phyloP scores from a whole-genome alignment of 2,113 vertebrate species.

The Onychostoma macrolepis region DNA sequence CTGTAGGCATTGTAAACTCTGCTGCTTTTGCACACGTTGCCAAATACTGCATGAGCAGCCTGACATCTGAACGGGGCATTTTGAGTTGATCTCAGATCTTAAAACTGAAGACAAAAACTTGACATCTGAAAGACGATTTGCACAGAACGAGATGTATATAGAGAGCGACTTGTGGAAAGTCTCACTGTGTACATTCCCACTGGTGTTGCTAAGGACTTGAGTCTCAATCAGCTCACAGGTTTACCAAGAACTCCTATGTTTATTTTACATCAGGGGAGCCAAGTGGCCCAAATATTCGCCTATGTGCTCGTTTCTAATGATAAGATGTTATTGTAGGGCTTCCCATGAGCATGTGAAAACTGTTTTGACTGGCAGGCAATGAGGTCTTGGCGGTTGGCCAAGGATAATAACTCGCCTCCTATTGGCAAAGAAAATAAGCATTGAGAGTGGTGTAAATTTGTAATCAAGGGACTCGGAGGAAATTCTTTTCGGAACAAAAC shows the following conservation, averaged over 20 bases:
- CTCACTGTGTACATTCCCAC: neutral
- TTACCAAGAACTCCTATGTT: constrained; percentile 15
- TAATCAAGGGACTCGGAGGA: constrained; percentile 57
- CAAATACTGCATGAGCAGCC: neutral
- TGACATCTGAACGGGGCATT: neutral
- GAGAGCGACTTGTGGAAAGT: constrained; percentile 3
- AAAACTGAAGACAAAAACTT: neutral
- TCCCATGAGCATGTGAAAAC: constrained; percentile 51
- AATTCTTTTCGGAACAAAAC: constrained; percentile 57
- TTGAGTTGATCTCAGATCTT: neutral
- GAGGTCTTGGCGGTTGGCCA: constrained; percentile 46
- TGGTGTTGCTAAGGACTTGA: neutral
- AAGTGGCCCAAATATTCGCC: constrained; percentile 24
- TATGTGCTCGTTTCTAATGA: constrained; percentile 36
- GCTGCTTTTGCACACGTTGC: constrained; percentile 1
- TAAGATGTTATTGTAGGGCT: constrained; percentile 58
- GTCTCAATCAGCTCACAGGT: constrained; percentile 8
- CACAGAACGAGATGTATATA: neutral
- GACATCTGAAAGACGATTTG: neutral
- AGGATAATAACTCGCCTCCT: constrained; percentile 54
- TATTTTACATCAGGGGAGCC: constrained; percentile 44
- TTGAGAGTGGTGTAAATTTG: constrained; percentile 42
- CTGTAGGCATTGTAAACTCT: constrained; percentile 17
- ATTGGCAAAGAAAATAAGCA: constrained; percentile 53
- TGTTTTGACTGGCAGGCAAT: constrained; percentile 56